Percentiles rank a stretch among this genome's conserved stretches.
These are phyloP conservation scores for Austrofundulus limnaeus DNA, from an alignment of 2,113 vertebrate genomes.

Conservation along the genomic window DNA sequence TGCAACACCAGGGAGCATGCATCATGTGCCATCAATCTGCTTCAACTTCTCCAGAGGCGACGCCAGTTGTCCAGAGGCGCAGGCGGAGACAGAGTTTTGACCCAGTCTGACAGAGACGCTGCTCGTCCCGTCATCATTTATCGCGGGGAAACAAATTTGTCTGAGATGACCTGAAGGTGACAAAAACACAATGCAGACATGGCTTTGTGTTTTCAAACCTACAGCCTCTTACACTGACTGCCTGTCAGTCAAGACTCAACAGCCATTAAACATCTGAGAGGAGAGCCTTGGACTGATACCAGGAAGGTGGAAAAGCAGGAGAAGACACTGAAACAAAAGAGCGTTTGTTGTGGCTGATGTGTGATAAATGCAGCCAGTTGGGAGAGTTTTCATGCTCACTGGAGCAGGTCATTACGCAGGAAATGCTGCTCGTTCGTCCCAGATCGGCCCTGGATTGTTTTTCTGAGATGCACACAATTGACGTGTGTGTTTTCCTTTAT, in stretches of 20 bases:
- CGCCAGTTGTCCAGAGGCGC: slow-evolving; percentile 40
- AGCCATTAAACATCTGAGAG: slow-evolving; percentile 34
- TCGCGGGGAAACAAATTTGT: neutral
- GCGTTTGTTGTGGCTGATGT: slow-evolving; percentile 65
- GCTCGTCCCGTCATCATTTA: slow-evolving; percentile 29
- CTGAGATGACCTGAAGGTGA: slow-evolving; percentile 27
- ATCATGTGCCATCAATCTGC: slow-evolving; percentile 46
- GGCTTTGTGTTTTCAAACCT: neutral
- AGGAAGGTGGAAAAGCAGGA: slow-evolving; percentile 25
- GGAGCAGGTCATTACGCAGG: slow-evolving; percentile 76
- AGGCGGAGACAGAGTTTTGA: slow-evolving; percentile 22
- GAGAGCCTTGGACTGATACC: slow-evolving; percentile 18
- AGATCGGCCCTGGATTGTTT: slow-evolving; percentile 52
- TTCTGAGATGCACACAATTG: slow-evolving; percentile 40
- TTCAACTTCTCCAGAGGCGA: slow-evolving; percentile 32
- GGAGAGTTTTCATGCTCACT: slow-evolving; percentile 73
- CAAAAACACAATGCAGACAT: slow-evolving; percentile 20
- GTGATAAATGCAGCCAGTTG: slow-evolving; percentile 73
- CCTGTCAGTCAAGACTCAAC: slow-evolving; percentile 40
- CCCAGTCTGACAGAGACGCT: slow-evolving; percentile 24
- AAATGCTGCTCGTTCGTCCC: slow-evolving; percentile 60
- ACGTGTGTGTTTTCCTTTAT: slow-evolving; percentile 14
- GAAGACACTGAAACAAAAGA: slow-evolving; percentile 57
- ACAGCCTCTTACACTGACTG: neutral
- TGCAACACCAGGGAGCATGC: slow-evolving; percentile 24